Evolutionary conservation across 2,888 invertebrate genomes (phyloP).

Genomic region (Eupithecia dodoneata): DNA sequence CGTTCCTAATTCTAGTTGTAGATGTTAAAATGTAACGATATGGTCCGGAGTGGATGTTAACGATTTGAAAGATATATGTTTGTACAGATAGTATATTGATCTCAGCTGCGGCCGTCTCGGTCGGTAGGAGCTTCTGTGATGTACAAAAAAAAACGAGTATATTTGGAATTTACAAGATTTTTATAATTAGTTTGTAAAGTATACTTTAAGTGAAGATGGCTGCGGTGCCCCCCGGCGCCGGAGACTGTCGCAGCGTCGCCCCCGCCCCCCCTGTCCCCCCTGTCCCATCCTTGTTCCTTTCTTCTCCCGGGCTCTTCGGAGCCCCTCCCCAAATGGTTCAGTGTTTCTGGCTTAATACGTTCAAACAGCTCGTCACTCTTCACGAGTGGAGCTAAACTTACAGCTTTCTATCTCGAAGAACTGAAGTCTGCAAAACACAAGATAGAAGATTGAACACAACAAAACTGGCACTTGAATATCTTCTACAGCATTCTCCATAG

Average conservation of each 20-base stretch:
- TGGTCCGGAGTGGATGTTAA: conserved; percentile 73
- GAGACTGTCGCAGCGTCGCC: conserved; percentile 70
- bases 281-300: conserved; percentile 59
- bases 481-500: background rate
- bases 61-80: conserved; percentile 79
- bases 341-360: conserved; percentile 51
- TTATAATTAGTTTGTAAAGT: conserved; percentile 83
- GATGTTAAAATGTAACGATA: conserved; percentile 76
- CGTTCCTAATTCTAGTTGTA: conserved; percentile 76
- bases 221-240: conserved; percentile 57
- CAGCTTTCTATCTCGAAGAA: conserved; percentile 8
- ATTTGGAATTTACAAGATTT: conserved; percentile 84
- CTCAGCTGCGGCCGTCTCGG: conserved; percentile 76
- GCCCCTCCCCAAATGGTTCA: conserved; percentile 65
- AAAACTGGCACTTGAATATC: background rate
- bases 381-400: conserved; percentile 50
- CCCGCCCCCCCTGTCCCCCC: conserved; percentile 55
- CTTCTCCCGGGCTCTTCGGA: conserved; percentile 69
- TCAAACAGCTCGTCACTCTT: conserved; percentile 54
- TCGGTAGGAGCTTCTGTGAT: conserved; percentile 79
- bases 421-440: conserved; percentile 19
- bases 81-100: conserved; percentile 80
- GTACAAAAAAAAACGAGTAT: conserved; percentile 80
- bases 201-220: conserved; percentile 79
- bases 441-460: background rate